Conservation (phyloP, 2,797 vertebrate genomes). For the Melanotaenia trifasciata region DNA sequence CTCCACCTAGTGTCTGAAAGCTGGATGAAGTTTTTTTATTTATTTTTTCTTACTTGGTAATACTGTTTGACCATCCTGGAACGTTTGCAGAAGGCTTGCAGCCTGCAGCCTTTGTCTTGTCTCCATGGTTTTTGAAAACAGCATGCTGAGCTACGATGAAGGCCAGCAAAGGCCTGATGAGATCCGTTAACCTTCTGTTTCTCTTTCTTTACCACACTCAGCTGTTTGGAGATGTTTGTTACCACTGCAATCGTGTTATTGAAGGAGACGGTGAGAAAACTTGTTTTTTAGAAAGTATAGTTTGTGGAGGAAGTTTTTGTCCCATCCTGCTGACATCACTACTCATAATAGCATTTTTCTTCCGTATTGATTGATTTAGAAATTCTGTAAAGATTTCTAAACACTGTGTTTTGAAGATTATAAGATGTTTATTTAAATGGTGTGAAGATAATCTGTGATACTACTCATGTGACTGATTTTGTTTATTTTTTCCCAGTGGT, state of each 20-base stretch:
- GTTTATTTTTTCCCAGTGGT: slow-evolving; percentile 85
- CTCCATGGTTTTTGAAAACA: slow-evolving; percentile 36
- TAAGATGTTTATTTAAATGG: background rate
- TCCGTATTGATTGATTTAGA: background rate
- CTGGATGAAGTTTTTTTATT: background rate
- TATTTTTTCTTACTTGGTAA: background rate
- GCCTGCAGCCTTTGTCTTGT: slow-evolving; percentile 15
- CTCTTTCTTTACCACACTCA: slow-evolving; percentile 65
- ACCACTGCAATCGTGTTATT: slow-evolving; percentile 97
- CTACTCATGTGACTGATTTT: background rate
- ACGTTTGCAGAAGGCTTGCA: background rate
- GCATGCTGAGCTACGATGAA: slow-evolving; percentile 15
- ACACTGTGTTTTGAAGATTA: background rate
- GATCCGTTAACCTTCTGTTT: slow-evolving; percentile 21
- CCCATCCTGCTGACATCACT: background rate
- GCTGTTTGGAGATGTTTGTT: slow-evolving; percentile 97
- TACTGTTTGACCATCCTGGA: background rate
- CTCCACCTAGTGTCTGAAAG: slow-evolving; percentile 39
- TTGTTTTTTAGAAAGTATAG: background rate
- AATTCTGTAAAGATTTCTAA: background rate
- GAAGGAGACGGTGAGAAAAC: slow-evolving; percentile 93
- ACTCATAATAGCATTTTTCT: background rate
- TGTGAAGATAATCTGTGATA: background rate
- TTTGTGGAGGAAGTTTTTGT: background rate
- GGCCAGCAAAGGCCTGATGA: background rate